Base-by-base conservation (phyloP, 2,888 invertebrate species). In the Parnassius glacialis region DNA sequence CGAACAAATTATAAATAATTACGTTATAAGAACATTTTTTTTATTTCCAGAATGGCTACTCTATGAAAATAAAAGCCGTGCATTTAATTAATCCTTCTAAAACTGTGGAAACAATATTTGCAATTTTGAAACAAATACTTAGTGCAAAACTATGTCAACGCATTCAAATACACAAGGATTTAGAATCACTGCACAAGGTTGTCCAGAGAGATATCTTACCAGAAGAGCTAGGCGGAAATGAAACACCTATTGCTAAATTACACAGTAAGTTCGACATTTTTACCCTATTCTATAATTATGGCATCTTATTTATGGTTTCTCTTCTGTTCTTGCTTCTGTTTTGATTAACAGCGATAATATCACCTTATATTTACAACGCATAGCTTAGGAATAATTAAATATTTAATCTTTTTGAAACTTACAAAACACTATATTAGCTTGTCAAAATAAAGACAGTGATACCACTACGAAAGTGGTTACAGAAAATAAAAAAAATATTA, bases 31-130 rank as follows among this genome's bases (percentile, higher is more conserved):
- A 34, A 34, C 34, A 34, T 7, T 5, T 1, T 34, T 48, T 42
- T 47, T 62, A n/a, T n/a, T n/a, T 25, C 70, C 43, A 88, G 88
- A 78, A 83, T 67, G 83, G 83, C 3, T 84, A 78, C 50, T 81
- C 84, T 2, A 71, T 81, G 70, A 74, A 81, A 65, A 64, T 86
- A 3, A 83, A 81, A 64, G 77, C 74, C 0, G 74, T 87, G 10
- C 78, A 84, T 57, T 34, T 85, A 0, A 56, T 85, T 47, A 73
- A 80, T 9, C 44, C 67, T 9, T 86, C 86, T 0, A 80, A 77
- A 66, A 66, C 79, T 48, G 56, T 83, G 0, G 80, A 83, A 0
- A 57, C 71, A 0, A 52, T 86, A 0, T 56, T 83, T 0, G 55
- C 68, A 34, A 0, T 45, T 87, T 2, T n/a, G 85, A 0, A 87